Evolutionary conservation across 2,888 invertebrate genomes (phyloP).

Genomic region (Hypercompe scribonia): DNA sequence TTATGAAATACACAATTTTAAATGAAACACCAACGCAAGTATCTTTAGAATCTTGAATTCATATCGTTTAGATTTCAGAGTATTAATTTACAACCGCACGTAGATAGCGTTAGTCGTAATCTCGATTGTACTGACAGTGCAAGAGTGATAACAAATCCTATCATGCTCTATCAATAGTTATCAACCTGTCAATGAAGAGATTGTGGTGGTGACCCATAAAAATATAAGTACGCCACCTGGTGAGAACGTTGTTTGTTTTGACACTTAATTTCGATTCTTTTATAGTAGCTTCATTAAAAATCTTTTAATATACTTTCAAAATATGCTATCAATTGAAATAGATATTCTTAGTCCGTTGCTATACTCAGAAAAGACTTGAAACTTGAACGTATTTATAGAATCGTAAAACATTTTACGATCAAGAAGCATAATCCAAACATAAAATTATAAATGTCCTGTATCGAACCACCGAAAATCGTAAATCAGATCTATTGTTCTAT

Average conservation of each 20-base stretch:
- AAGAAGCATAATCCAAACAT: slow-evolving; percentile 71
- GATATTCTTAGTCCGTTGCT: slow-evolving; percentile 39
- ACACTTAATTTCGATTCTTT: neutral
- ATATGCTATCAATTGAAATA: slow-evolving; percentile 11
- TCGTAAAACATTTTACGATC: slow-evolving; percentile 78
- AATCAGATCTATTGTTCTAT: slow-evolving; percentile 59
- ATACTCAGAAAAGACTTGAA: slow-evolving; percentile 60
- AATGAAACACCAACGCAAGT: neutral
- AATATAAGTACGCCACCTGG: neutral
- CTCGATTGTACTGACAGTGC: neutral
- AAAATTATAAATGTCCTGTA: slow-evolving; percentile 74
- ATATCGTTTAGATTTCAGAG: too few relatives aligned
- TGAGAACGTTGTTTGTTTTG: neutral
- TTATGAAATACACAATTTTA: neutral
- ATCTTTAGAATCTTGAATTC: too few relatives aligned
- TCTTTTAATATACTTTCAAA: neutral
- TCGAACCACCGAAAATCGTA: slow-evolving; percentile 71
- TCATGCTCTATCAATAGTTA: neutral
- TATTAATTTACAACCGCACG: too few relatives aligned
- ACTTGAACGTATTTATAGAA: slow-evolving; percentile 76
- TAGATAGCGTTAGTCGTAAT: neutral
- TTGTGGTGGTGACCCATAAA: neutral
- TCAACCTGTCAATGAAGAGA: neutral
- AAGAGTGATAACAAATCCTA: neutral
- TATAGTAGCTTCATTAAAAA: too few relatives aligned